phyloP scores from a whole-genome alignment of 2,113 vertebrate species.

The Nannobrachium achirus region DNA sequence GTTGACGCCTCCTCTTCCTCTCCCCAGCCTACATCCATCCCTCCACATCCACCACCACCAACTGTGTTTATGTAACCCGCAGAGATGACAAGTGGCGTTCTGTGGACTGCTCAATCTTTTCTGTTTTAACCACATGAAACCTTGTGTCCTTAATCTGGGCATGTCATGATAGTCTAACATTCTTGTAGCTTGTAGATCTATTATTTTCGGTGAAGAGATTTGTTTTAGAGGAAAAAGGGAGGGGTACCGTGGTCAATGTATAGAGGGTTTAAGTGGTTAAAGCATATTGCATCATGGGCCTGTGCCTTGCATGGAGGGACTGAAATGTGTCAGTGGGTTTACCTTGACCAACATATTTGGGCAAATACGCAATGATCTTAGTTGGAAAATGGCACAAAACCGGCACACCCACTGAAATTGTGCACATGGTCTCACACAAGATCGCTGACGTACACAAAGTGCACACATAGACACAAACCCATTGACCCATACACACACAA shows the following conservation, averaged over 20 bases:
- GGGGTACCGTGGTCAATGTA: too few relatives aligned
- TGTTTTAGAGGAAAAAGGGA: too few relatives aligned
- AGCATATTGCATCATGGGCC: conserved; percentile 5
- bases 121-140: background rate
- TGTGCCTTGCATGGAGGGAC: background rate
- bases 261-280: too few relatives aligned
- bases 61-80: conserved; percentile 42
- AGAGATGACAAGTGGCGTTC: conserved; percentile 21
- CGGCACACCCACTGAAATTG: background rate
- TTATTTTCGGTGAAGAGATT: too few relatives aligned
- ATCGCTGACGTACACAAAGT: background rate
- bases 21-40: conserved; percentile 23
- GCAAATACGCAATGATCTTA: background rate
- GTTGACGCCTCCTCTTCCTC: conserved; percentile 6
- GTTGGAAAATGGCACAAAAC: background rate
- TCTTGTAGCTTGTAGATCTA: background rate
- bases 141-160: too few relatives aligned
- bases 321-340: background rate
- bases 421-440: background rate
- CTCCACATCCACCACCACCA: background rate
- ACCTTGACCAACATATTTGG: background rate
- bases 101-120: background rate
- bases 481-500: conserved; percentile 22
- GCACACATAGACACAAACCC: background rate
- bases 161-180: background rate